phyloP scores from a whole-genome alignment of 2,113 vertebrate species.

The Cyanoliseus patagonus region DNA sequence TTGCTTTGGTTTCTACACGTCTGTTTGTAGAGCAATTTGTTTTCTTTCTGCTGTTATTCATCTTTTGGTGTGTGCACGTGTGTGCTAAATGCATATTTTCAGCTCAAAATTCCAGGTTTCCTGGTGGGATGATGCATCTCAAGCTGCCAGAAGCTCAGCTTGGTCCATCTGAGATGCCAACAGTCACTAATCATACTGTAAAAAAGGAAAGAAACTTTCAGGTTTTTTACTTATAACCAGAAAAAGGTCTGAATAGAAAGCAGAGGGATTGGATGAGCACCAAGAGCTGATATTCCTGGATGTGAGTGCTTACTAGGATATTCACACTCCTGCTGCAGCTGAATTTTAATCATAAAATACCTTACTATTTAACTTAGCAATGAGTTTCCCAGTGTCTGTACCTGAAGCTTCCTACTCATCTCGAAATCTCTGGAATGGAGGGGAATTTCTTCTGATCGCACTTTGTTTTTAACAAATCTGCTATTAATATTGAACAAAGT shows the following conservation, averaged over 20 bases:
- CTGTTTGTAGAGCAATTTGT: background rate
- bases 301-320: background rate
- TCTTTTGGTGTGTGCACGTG: accelerated
- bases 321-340: background rate
- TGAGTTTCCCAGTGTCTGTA: background rate
- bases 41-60: background rate
- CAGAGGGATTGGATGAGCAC: background rate
- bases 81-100: background rate
- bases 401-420: background rate
- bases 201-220: background rate
- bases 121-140: background rate
- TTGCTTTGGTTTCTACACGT: background rate
- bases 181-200: background rate
- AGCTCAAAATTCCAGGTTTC: background rate
- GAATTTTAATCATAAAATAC: background rate
- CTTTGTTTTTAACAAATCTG: background rate
- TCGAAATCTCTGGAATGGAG: background rate
- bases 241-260: background rate
- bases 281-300: background rate
- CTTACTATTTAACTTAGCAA: background rate
- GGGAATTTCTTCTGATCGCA: background rate
- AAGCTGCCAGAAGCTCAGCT: background rate
- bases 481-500: background rate
- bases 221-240: background rate
- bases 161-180: background rate